Conservation (phyloP, 2,888 invertebrate genomes). For the Litoditis marina region DNA sequence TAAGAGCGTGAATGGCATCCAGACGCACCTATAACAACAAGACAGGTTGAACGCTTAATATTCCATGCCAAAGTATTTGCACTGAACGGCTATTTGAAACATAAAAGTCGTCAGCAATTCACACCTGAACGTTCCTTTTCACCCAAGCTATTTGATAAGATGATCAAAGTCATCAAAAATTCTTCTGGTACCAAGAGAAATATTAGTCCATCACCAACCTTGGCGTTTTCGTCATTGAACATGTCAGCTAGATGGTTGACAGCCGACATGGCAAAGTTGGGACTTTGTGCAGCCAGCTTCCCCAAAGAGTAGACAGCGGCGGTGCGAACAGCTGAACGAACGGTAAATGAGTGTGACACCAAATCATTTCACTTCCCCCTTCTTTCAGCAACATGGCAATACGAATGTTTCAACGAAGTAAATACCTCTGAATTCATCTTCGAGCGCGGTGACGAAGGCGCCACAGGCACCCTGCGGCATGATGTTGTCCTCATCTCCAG, state of each 20-base stretch:
- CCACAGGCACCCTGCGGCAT: constrained; percentile 93
- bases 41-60: too few species aligned
- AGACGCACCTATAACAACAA: constrained; percentile 67
- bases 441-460: constrained; percentile 93
- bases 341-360: background rate
- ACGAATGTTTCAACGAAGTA: constrained; percentile 74
- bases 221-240: constrained; percentile 99
- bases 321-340: constrained; percentile 78
- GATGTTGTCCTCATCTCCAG: constrained; percentile 69
- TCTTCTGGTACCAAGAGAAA: too few species aligned
- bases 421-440: constrained; percentile 87
- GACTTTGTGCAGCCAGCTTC: constrained; percentile 77
- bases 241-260: constrained; percentile 96
- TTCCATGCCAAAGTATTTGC: background rate
- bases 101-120: background rate
- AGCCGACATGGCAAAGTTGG: constrained; percentile 73
- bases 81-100: background rate
- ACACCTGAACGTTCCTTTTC: background rate
- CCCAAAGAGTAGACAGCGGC: constrained; percentile 92
- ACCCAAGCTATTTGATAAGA: too few species aligned
- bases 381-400: constrained; percentile 71
- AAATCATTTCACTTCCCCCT: background rate
- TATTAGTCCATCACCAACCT: constrained; percentile 76
- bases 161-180: too few species aligned
- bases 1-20: constrained; percentile 87